Evolutionary conservation across 1,140 invertebrate genomes (phyloP), one percentile per base, ranked within the genome.

Genomic region (Orius laevigatus): DNA sequence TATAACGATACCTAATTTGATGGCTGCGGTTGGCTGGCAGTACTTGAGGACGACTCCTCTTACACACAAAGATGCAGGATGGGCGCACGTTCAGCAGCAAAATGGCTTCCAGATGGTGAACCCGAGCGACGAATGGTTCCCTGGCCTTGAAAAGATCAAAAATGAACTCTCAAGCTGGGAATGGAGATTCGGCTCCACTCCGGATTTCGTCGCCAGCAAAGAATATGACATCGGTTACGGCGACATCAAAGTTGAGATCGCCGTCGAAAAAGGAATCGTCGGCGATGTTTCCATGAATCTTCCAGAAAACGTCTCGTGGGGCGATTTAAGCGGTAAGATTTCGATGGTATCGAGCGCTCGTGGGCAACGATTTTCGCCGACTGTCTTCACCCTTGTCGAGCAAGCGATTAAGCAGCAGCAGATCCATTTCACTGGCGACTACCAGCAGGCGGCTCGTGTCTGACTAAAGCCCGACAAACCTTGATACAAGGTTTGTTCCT

Each of bases 181-280:
- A 42, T 94, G 88, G 89, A 74, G 75, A 45, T 90, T 74, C 64
- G 90, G 85, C n/a, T 80, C 76, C 60, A 87, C 88, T 1, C 90
- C 90, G 1, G 75, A 76, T 57, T 95, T 94, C 63, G 75, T 72
- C 1, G 73, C 87, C 4, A 50, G 52, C 14, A 46, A 56, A 12
- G 35, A 46, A 14, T 25, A 36, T n/a, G 43, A 44, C 4, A 46
- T 46, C 14, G 41, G 35, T 10, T 39, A 25, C 4, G 44, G 43
- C 16, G 3, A 16, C 5, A 20, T 56, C 18, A 46, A 38, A 3
- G 49, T 60, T 8, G 35, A 48, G 8, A 41, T 59, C 5, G 49
- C 53, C 18, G 56, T 60, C 5, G 57, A 52, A 11, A 50, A 51
- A 4, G 59, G 59, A 15, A 18, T 57, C 5, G 51, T 60, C 8